Evolutionary conservation across 1,140 invertebrate species (phyloP), one percentile per base, ranked within the genome.

Genomic region (Drosophila ohnishii): DNA sequence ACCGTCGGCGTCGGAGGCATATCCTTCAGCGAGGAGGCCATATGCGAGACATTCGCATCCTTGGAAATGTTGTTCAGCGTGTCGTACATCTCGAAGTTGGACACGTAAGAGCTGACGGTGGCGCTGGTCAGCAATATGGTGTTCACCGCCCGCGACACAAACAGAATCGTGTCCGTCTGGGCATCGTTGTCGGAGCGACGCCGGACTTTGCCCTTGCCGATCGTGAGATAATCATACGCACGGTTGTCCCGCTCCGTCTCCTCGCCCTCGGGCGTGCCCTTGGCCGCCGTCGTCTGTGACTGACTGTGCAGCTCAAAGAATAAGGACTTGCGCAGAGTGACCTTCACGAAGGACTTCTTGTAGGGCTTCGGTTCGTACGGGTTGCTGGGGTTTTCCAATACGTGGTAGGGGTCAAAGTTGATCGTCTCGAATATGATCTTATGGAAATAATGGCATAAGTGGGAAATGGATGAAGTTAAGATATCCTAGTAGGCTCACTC

Each of bases 81-180:
- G 72, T 96, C 95, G 72, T 94, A 94, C 93, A 96, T 95, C 60
- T 95, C 94, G 93, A 95, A 96, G 75, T 94, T 93, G 5, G 95
- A 95, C 0, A 95, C 95, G 75, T 95, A 95, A 0, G 93, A 92
- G 6, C 92, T 90, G 8, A 92, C 92, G 65, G 95, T 94, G 34
- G 88, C 92, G 14, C 93, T 93, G 50, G 92, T 91, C 1, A 92
- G 90, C 56, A 92, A 85, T 3, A 91, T 91, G 0, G 94, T 92
- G 19, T 94, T 92, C 0, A 94, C 95, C 5, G 93, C 92, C 56
- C 94, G 91, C 2, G 93, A 92, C 85, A 95, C 95, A 0, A 91
- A 91, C 2, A 95, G 83, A 13, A 92, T 75, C 28, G 92, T 86
- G 2, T 92, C 90, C 0, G 95, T 96, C 84, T 96, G 96, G 0